Evolutionary conservation across 2,888 invertebrate genomes (phyloP).

Genomic region (Catocala sponsa): DNA sequence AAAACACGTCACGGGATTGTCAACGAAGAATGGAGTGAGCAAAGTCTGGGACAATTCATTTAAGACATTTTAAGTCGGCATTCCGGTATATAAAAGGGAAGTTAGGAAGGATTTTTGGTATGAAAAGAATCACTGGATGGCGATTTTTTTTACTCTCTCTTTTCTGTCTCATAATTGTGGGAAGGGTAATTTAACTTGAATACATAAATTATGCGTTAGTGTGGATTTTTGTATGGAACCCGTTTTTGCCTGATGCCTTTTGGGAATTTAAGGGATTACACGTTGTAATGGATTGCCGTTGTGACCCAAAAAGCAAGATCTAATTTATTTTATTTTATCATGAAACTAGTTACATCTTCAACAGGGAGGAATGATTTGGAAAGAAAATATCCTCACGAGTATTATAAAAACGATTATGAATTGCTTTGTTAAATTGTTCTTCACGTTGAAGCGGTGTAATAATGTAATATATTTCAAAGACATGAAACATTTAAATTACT

Average conservation of each 20-base stretch:
- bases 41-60: constrained; percentile 70
- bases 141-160: constrained; percentile 51
- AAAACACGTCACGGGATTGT: constrained; percentile 82
- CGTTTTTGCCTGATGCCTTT: background rate
- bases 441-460: too few species aligned
- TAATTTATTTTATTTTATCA: too few species aligned
- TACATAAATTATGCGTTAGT: constrained; percentile 40
- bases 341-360: too few species aligned
- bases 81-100: constrained; percentile 63
- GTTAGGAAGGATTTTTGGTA: constrained; percentile 62
- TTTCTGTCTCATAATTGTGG: constrained; percentile 51
- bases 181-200: constrained; percentile 49
- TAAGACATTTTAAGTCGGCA: constrained; percentile 67
- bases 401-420: too few species aligned
- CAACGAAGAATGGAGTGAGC: constrained; percentile 70
- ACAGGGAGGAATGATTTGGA: too few species aligned
- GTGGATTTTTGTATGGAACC: constrained; percentile 18
- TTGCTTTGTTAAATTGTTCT: too few species aligned
- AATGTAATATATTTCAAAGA: too few species aligned
- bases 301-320: too few species aligned
- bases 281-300: too few species aligned
- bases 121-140: constrained; percentile 63
- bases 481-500: too few species aligned
- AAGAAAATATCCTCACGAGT: too few species aligned
- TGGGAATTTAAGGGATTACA: background rate